Base-by-base conservation (phyloP, 1,140 invertebrate species). In the Hypothenemus hampei region DNA sequence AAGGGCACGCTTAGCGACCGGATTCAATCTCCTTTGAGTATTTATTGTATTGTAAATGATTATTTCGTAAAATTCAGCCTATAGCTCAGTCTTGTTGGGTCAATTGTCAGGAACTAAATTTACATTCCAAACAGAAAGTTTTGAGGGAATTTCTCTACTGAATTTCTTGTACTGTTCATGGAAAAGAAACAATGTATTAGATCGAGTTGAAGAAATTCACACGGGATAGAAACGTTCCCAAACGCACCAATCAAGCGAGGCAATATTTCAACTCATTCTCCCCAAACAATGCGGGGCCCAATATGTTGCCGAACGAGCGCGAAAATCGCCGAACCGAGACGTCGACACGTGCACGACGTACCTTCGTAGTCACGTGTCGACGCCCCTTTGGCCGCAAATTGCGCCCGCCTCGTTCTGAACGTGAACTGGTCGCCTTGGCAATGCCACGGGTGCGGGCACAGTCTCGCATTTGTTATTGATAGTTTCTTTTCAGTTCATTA, bases 321-420 rank as follows among this genome's bases (percentile, higher is more conserved):
- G 49, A 51, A 51, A 51, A 51, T 51, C 49, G 37, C 5, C 49
- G 49, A 51, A 40, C 26, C 49, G 39, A 29, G 37, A 51, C 49
- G 49, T n/a, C 3, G 59, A 53, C 66, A 67, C 66, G 66, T 66
- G 66, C 56, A 57, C 33, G 21, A 57, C 59, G 59, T 67, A 69
- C 65, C 65, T 64, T 62, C 65, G 53, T 16, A 4, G 49, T 39
- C 67, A 69, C 67, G 67, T 69, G 67, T 59, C 67, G 62, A 67
- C 67, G 67, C 67, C 67, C 49, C 62, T 63, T 65, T 29, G 53
- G 57, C 67, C 67, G 61, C 67, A 69, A 69, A 69, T 69, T 68
- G 65, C 60, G 63, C 62, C 53, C 45, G 22, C 39, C 4, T 11
- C 22, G 19, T 35, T 63, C 29, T 62, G 64, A 64, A 21, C 60